A percentile compares a stretch with the other conserved stretches of the same genome.
Conservation (phyloP, 2,797 vertebrate genomes). For the Cyprinodon diabolis region DNA sequence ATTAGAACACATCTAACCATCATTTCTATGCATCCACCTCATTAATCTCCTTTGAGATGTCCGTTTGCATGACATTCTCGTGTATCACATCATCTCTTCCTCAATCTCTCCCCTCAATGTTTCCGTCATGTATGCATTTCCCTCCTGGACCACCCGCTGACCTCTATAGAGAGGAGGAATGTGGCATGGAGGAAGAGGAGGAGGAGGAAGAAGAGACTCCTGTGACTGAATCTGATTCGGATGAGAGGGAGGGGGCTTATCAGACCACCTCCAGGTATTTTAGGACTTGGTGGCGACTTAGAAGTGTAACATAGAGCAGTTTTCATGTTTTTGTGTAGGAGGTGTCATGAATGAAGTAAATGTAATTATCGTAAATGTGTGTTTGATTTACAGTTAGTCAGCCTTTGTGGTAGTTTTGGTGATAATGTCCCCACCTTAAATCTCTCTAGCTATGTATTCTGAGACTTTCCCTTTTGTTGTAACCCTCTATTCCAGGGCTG, state of each 20-base stretch:
- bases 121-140: constrained; percentile 20
- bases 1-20: background rate
- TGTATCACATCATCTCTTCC: constrained; percentile 47
- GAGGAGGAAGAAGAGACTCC: constrained; percentile 62
- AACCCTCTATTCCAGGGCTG: constrained; percentile 55
- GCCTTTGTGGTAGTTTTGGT: constrained; percentile 4
- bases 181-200: constrained; percentile 44
- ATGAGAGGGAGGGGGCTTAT: constrained; percentile 73
- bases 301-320: constrained; percentile 2
- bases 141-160: background rate
- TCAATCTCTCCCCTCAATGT: constrained; percentile 21
- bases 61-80: constrained; percentile 41
- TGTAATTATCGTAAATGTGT: constrained; percentile 1
- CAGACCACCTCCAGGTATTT: constrained; percentile 76
- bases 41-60: constrained; percentile 28
- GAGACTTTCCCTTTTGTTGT: constrained; percentile 44
- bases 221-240: constrained; percentile 77
- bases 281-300: constrained; percentile 42
- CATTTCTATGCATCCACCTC: background rate
- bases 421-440: no score
- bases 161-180: constrained; percentile 76
- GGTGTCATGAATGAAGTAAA: background rate
- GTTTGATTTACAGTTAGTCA: constrained; percentile 11
- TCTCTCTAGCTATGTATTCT: constrained; percentile 10
- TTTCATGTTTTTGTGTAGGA: background rate